Evolutionary conservation across 2,113 vertebrate genomes (phyloP), one percentile per base, ranked within the genome.

Genomic region (Aphyosemion australe): DNA sequence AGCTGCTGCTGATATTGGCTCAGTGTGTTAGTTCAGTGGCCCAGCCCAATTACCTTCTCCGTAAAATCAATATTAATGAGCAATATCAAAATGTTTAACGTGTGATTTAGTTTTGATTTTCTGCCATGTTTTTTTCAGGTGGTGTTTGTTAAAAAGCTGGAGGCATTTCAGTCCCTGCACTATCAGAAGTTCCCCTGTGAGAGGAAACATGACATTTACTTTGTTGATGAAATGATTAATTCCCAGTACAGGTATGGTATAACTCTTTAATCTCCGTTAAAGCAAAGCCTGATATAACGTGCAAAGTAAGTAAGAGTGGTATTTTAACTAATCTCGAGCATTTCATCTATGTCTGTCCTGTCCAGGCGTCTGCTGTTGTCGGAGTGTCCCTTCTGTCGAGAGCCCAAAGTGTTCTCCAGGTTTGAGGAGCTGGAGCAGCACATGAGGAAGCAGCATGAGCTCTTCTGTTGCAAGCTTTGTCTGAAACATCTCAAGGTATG

Each of bases 391-490:
- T 72, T 87, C 51, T 99, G 97, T 80, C 87, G 92, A 0, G 95
- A 96, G 6, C 81, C 89, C 14, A 95, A 94, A 18, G 88, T 96
- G 0, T 99, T 99, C 72, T 91, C 88, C 67, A 94, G 91, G 80
- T 94, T 96, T 63, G 94, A 94, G 57, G 97, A 99, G 69, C 90
- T 99, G 77, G 96, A 99, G n/a, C 94, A 98, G 54, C 97, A 99
- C 83, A 97, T 98, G 97, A 93, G 97, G 79, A 97, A 95, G 84
- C 94, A 96, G 72, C 97, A 99, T 0, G 97, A 99, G 59, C 93
- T 98, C 43, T 99, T 99, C 90, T 96, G 94, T 80, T 99, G 97
- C 78, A 98, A 96, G 52, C 93, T 99, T 49, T 99, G 97, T 74
- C 88, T 94, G 37, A 96, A 95, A 65, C 95, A 98, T 82, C 89